These are phyloP conservation scores for Xestia sexstrigata DNA, from an alignment of 2,888 invertebrate species.

Conservation along the genomic window DNA sequence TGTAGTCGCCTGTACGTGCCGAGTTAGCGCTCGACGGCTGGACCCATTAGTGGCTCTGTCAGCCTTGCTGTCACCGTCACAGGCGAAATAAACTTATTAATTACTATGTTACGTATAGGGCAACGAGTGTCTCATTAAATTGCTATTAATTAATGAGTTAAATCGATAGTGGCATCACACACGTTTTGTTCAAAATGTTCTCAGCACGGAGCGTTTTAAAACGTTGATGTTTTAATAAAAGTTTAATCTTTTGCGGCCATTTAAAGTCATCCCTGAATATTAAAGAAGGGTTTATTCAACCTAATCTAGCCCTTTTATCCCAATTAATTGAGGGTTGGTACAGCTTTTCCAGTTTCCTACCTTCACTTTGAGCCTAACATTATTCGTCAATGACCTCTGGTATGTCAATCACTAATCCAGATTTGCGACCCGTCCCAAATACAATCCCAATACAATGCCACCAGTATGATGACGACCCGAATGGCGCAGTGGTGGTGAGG, in stretches of 20 bases:
- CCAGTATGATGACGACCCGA: too few relatives aligned
- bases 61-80: background rate
- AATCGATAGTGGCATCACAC: conserved; percentile 12
- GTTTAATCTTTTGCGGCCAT: background rate
- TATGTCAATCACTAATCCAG: too few relatives aligned
- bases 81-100: conserved; percentile 1
- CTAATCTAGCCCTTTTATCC: background rate
- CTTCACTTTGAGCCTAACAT: too few relatives aligned
- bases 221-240: background rate
- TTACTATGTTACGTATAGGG: conserved; percentile 1
- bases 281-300: background rate
- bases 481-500: too few relatives aligned
- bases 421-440: too few relatives aligned
- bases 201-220: conserved; percentile 4
- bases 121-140: conserved; percentile 24
- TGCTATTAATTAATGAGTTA: conserved; percentile 18
- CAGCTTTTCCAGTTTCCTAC: background rate
- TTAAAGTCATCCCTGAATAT: background rate
- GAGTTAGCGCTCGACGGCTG: background rate
- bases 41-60: background rate
- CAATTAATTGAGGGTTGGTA: background rate
- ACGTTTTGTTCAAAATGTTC: background rate
- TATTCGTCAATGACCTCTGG: background rate
- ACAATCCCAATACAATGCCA: too few relatives aligned
- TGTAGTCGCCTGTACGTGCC: background rate